Evolutionary conservation across 2,888 invertebrate species (phyloP), one percentile per base, ranked within the genome.

Genomic region (Rhynchonema sp.): DNA sequence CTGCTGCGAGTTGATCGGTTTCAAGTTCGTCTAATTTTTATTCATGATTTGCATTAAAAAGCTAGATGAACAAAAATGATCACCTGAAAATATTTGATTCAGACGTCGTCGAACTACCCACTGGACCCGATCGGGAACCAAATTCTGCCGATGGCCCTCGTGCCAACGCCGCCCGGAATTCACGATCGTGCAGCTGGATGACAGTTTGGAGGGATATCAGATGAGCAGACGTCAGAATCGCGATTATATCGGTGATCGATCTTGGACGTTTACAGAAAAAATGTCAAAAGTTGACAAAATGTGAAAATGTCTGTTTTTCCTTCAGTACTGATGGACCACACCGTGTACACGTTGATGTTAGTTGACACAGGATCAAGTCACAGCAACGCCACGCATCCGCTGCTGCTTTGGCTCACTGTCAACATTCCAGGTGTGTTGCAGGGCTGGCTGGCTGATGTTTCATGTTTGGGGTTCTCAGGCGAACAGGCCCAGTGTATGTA

Each of bases 1-100:
- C 27, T 70, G 70, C 61, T 70, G 70, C 60, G 63, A 64, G 46
- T 61, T 60, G 27, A 62, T 67, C n/a, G 54, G 63, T 49, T 58
- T 65, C 26, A 62, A 60, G 69, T 69, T 56, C 62, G 63, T 38
- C 6, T 6, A 13, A 13, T 38, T 38, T 38, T 13, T 38, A 38
- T 38, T 38, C 17, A n/a, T n/a, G n/a, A n/a, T n/a, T n/a, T n/a
- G n/a, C n/a, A n/a, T n/a, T n/a, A n/a, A n/a, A n/a, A n/a, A n/a
- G n/a, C n/a, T n/a, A n/a, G n/a, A n/a, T n/a, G n/a, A n/a, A n/a
- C n/a, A n/a, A n/a, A n/a, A n/a, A n/a, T n/a, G n/a, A n/a, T n/a
- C n/a, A n/a, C n/a, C n/a, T n/a, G n/a, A n/a, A n/a, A n/a, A n/a
- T n/a, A n/a, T n/a, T n/a, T n/a, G n/a, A n/a, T n/a, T 38, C 38